A percentile compares a stretch with the other conserved stretches of the same genome.
Conservation (phyloP, 2,113 vertebrate genomes). For the Leptobrachium ailaonicum region DNA sequence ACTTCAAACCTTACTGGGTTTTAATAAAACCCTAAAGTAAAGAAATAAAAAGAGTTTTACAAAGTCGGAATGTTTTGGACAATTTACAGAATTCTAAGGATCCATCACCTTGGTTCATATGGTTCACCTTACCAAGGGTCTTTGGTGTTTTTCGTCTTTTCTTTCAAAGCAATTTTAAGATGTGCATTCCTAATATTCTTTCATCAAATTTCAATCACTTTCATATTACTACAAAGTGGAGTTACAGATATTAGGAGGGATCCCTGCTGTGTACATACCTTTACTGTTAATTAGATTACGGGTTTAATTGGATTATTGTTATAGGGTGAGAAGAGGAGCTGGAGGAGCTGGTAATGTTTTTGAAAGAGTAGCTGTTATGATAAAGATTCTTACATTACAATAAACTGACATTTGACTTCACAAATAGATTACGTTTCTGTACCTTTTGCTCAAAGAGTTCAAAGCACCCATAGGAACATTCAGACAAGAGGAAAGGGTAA, state of each 20-base stretch:
- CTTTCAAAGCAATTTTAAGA: slow-evolving; percentile 8
- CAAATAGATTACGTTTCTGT: not conserved
- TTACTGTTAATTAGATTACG: slow-evolving; percentile 27
- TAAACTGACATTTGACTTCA: slow-evolving; percentile 4
- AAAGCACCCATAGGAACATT: not conserved
- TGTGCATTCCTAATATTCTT: slow-evolving; percentile 32
- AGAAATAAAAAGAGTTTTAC: not conserved
- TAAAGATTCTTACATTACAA: slow-evolving; percentile 18
- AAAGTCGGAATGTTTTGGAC: not conserved
- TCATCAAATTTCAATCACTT: slow-evolving; percentile 45
- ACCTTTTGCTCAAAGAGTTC: not conserved
- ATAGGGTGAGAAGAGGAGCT: not conserved
- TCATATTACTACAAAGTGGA: slow-evolving; percentile 31
- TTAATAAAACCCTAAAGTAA: not conserved
- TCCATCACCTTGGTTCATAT: not conserved
- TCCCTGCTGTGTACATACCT: slow-evolving; percentile 23
- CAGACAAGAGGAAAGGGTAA: not conserved
- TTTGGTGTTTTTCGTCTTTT: slow-evolving; percentile 6
- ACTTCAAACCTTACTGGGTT: no score
- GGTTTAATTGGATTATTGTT: slow-evolving; percentile 13
- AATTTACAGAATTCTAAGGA: not conserved
- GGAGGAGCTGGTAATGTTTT: not conserved
- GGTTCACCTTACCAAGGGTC: not conserved
- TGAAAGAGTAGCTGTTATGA: not conserved
- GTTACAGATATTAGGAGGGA: slow-evolving; percentile 1